These are phyloP conservation scores for Eugnorisma glareosa DNA, from an alignment of 2,888 invertebrate genomes.

Conservation along the genomic window DNA sequence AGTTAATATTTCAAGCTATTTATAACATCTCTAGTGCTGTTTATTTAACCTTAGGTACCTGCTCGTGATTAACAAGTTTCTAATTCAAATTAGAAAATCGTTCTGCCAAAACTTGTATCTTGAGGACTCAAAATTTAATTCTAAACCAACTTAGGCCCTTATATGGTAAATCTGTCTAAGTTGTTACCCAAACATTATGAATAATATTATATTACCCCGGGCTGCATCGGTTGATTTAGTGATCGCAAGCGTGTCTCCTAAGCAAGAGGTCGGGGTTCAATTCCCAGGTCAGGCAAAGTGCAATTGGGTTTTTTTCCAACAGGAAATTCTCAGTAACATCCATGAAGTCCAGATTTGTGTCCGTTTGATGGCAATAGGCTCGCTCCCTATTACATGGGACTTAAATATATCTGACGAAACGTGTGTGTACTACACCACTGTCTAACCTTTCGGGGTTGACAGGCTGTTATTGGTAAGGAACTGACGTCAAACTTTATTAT, in stretches of 20 bases:
- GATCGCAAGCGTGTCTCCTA: neutral
- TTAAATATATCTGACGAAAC: too few species aligned
- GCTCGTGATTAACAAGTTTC: neutral
- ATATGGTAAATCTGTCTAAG: too few species aligned
- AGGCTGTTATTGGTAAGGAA: too few species aligned
- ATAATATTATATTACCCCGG: too few species aligned
- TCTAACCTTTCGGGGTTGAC: neutral
- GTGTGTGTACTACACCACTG: too few species aligned
- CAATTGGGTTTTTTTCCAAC: neutral
- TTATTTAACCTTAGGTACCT: neutral
- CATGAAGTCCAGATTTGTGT: neutral
- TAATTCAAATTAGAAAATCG: neutral
- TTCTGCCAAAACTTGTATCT: too few species aligned
- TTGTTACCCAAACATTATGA: too few species aligned
- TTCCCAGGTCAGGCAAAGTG: neutral
- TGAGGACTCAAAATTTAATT: too few species aligned
- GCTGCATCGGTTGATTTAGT: neutral
- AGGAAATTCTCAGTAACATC: neutral
- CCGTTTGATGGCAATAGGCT: neutral
- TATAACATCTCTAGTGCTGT: neutral
- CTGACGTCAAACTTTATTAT: too few species aligned
- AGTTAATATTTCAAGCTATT: neutral
- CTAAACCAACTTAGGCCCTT: too few species aligned
- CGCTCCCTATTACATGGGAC: too few species aligned
- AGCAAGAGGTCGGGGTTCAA: neutral